These are phyloP conservation scores for Aleiodes alternator DNA, from an alignment of 2,888 invertebrate genomes.

Conservation along the genomic window DNA sequence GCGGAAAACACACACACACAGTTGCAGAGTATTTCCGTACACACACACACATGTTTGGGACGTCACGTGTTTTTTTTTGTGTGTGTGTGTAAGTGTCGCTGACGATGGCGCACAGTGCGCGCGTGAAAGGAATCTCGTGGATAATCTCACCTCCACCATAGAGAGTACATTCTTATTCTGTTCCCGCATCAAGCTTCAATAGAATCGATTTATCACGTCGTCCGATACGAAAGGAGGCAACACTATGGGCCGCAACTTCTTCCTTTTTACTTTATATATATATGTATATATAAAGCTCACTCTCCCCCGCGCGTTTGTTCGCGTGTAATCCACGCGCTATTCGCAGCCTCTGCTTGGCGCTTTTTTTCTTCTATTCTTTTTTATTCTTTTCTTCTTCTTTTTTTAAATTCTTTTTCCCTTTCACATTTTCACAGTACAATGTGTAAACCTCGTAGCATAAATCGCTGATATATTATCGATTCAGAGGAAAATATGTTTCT, in stretches of 20 bases:
- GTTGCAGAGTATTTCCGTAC: not conserved
- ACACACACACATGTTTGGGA: not conserved
- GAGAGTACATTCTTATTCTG: slow-evolving; percentile 67
- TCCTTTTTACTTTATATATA: slow-evolving; percentile 3
- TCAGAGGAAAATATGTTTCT: not conserved
- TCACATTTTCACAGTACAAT: not conserved
- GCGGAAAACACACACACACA: not conserved
- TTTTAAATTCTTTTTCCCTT: slow-evolving; percentile 1
- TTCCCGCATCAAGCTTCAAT: slow-evolving; percentile 67
- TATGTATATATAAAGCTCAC: not conserved
- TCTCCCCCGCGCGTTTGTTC: slow-evolving; percentile 25
- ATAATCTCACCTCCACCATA: slow-evolving; percentile 64
- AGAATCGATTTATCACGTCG: slow-evolving; percentile 68
- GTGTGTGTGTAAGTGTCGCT: slow-evolving; percentile 8
- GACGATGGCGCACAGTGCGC: slow-evolving; percentile 21
- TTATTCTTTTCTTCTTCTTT: not conserved
- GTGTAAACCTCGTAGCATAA: not conserved
- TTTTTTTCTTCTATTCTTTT: not conserved
- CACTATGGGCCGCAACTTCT: slow-evolving; percentile 13
- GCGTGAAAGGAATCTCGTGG: slow-evolving; percentile 68
- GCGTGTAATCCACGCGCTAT: slow-evolving; percentile 42
- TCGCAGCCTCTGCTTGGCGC: not conserved
- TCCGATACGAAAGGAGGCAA: slow-evolving; percentile 31
- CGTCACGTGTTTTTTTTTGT: not conserved
- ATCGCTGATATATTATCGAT: slow-evolving; percentile 21